These are phyloP conservation scores for Gyps fulvus DNA, from an alignment of 2,113 vertebrate genomes.

Conservation along the genomic window DNA sequence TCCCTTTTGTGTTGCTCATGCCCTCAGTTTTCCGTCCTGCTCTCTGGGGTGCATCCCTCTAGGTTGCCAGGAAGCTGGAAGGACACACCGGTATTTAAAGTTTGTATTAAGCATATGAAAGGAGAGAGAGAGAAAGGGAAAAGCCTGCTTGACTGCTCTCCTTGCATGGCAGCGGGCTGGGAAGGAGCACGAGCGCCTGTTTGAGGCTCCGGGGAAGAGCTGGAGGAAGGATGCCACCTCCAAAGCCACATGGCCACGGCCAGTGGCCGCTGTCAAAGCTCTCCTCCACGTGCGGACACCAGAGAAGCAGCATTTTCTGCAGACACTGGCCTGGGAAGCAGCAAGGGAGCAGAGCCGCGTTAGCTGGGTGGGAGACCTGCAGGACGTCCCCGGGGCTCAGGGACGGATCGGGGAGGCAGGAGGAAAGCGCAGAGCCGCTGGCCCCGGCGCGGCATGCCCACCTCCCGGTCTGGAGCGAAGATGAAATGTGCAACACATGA, in stretches of 20 bases:
- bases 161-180: background rate
- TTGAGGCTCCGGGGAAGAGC: background rate
- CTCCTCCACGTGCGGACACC: rapidly evolving
- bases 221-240: background rate
- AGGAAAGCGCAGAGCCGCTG: background rate
- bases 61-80: background rate
- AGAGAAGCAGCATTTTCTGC: background rate
- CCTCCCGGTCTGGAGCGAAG: background rate
- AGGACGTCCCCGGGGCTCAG: background rate
- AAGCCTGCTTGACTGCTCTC: background rate
- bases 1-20: background rate
- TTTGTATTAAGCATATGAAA: background rate
- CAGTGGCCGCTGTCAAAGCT: background rate
- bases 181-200: background rate
- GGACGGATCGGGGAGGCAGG: background rate
- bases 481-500: background rate
- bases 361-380: background rate
- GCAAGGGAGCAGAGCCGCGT: background rate
- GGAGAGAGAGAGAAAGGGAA: background rate
- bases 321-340: background rate
- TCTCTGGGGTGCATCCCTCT: background rate
- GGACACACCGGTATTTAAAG: background rate
- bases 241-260: background rate
- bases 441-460: rapidly evolving
- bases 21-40: background rate